Evolutionary conservation across 2,797 vertebrate genomes (phyloP), one percentile per base, ranked within the genome.

Genomic region (Monodelphis domestica): DNA sequence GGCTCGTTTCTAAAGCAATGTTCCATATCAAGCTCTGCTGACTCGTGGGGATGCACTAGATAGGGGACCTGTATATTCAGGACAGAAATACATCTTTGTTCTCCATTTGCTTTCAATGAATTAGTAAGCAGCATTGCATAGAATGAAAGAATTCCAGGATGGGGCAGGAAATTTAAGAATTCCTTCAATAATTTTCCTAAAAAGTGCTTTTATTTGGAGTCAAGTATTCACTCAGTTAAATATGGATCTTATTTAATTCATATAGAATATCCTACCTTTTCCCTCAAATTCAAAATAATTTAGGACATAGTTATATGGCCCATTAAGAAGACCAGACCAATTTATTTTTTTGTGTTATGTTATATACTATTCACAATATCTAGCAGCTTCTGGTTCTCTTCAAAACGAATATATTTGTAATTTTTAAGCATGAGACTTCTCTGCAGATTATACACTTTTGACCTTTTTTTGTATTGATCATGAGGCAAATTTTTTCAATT

Each of bases 71-170:
- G 53, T 53, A 53, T 11, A 11, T 53, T 53, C 53, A 53, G 53
- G 53, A 53, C 53, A 53, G 70, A 89, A 93, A 53, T 92, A 89
- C 33, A 92, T 29, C 30, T 70, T 53, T 21, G 24, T 17, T 57
- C 53, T 1, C 54, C 52, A 55, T 50, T 88, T 54, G 10, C 12
- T 55, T 93, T 93, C 38, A 93, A 70, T 84, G 17, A 89, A 91
- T 15, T 59, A 93, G 93, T 89, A 55, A 84, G 90, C 87, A 90
- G 0, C 28, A 92, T 91, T 89, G 94, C 30, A 24, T 56, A 89
- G 30, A 78, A 52, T 54, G 29, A 92, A 21, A 91, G 93, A 92
- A 55, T 54, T 57, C 89, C 53, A 91, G 54, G 89, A 89, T 33
- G 88, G 14, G 2, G 53, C 53, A 53, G 10, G 1, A 14, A 89